These are phyloP conservation scores for Amiota mariae DNA, from an alignment of 2,888 invertebrate genomes.

Conservation along the genomic window DNA sequence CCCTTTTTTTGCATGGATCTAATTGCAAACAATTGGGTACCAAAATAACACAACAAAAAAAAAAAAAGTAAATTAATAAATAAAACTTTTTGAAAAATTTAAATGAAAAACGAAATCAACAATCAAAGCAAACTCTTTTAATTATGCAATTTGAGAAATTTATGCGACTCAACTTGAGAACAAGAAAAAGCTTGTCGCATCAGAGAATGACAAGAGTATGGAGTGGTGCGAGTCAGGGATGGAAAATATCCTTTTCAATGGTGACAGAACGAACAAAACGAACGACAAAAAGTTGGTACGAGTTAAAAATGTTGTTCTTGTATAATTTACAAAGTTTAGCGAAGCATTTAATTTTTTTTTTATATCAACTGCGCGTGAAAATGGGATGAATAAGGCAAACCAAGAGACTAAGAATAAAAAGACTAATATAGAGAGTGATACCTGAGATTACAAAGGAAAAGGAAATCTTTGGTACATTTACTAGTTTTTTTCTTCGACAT, in stretches of 20 bases:
- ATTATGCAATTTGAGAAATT: constrained; percentile 12
- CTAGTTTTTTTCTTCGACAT: neutral
- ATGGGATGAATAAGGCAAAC: too few species aligned
- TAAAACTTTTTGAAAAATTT: neutral
- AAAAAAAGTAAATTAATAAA: constrained; percentile 35
- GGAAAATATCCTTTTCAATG: too few species aligned
- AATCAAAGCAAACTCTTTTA: constrained; percentile 21
- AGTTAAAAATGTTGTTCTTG: neutral
- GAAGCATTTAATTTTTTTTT: neutral
- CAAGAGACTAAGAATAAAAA: neutral
- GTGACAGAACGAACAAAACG: neutral
- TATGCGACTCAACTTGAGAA: neutral
- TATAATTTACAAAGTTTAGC: neutral
- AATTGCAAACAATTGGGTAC: constrained; percentile 51
- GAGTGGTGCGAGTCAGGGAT: too few species aligned
- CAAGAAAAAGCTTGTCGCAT: too few species aligned
- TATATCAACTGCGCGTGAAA: too few species aligned
- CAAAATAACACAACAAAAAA: constrained; percentile 34
- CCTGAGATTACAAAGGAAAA: neutral
- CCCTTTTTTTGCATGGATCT: constrained; percentile 36
- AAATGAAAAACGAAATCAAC: constrained; percentile 26
- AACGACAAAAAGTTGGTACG: constrained; percentile 7
- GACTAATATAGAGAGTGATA: neutral
- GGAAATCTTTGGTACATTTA: neutral
- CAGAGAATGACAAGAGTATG: too few species aligned